phyloP scores from a whole-genome alignment of 2,113 vertebrate genomes.

The Peromyscus maniculatus region DNA sequence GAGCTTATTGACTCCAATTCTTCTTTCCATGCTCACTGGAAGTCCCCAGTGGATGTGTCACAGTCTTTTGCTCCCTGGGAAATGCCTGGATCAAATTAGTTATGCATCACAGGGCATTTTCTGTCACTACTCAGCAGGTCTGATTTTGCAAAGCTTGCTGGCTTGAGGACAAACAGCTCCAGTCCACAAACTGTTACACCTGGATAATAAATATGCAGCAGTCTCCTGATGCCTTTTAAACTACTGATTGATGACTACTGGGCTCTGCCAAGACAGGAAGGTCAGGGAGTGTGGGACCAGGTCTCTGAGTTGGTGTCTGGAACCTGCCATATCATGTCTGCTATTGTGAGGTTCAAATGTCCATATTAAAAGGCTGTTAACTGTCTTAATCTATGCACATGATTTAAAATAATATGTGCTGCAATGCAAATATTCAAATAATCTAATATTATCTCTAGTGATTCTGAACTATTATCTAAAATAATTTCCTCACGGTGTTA shows the following conservation, averaged over 20 bases:
- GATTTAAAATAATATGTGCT: slow-evolving; percentile 19
- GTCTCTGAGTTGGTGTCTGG: not conserved
- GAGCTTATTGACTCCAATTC: not conserved
- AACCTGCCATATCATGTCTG: not conserved
- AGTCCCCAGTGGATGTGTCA: not conserved
- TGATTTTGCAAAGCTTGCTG: slow-evolving; percentile 66
- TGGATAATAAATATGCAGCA: not conserved
- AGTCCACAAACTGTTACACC: not conserved
- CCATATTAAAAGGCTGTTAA: not conserved
- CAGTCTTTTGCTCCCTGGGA: not conserved
- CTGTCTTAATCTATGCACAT: not conserved
- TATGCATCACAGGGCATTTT: not conserved
- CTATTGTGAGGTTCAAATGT: not conserved
- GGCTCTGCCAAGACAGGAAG: not conserved
- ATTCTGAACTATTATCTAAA: not conserved
- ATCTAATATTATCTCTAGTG: not conserved
- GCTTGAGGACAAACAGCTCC: slow-evolving; percentile 32
- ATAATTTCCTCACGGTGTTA: not conserved
- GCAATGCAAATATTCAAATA: not conserved
- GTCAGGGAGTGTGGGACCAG: not conserved
- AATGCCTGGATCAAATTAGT: not conserved
- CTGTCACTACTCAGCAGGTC: not conserved
- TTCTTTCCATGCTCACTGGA: too few species aligned
- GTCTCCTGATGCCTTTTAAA: not conserved
- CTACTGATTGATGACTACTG: not conserved